These are phyloP conservation scores for Allacma fusca DNA, from an alignment of 2,888 invertebrate genomes.

Conservation along the genomic window DNA sequence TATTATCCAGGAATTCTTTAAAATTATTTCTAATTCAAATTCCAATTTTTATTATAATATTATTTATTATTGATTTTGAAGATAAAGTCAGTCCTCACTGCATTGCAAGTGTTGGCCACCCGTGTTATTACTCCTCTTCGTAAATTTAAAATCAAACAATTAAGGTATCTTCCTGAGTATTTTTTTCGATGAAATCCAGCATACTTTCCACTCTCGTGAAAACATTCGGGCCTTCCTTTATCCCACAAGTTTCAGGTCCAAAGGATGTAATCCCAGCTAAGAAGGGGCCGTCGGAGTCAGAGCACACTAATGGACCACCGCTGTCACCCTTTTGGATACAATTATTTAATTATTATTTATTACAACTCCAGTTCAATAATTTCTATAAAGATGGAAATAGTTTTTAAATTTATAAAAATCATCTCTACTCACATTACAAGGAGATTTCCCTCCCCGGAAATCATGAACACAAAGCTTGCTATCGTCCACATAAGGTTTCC, in stretches of 20 bases:
- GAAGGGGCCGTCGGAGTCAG: conserved; percentile 33
- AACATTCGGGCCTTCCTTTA: conserved; percentile 38
- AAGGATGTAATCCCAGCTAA: conserved; percentile 45
- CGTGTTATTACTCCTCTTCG: too few species aligned
- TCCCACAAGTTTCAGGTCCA: conserved; percentile 45
- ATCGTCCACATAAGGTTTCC: neutral
- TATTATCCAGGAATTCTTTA: too few species aligned
- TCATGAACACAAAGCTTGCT: conserved; percentile 43
- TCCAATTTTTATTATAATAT: too few species aligned
- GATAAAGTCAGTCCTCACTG: too few species aligned
- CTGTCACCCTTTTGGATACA: conserved; percentile 28
- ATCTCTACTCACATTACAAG: conserved; percentile 43
- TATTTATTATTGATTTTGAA: too few species aligned
- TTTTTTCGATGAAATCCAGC: conserved; percentile 20
- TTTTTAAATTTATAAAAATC: too few species aligned
- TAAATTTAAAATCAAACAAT: too few species aligned
- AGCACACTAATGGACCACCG: conserved; percentile 43
- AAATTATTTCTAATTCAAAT: too few species aligned
- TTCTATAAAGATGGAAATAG: neutral
- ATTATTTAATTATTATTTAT: neutral
- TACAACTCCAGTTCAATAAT: neutral
- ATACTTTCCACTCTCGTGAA: neutral
- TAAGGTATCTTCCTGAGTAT: neutral
- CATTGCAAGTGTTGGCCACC: too few species aligned
- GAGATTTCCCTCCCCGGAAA: neutral